Conservation (phyloP, 2,888 invertebrate species). For the Volucella inanis region DNA sequence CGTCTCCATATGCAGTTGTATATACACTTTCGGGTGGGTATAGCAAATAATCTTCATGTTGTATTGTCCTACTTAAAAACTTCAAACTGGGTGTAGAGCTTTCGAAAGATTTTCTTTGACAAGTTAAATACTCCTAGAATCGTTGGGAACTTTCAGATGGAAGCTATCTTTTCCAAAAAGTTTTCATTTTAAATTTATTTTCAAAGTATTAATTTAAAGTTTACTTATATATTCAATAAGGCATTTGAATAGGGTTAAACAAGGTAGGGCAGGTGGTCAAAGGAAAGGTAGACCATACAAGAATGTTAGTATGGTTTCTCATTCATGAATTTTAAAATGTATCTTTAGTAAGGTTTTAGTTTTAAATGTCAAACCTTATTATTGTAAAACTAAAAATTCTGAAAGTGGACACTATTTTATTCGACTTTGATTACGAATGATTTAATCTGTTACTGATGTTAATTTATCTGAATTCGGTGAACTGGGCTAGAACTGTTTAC, state of each 20-base stretch:
- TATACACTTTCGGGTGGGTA: constrained; percentile 37
- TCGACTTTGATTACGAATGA: too few relatives aligned
- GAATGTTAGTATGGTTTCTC: too few relatives aligned
- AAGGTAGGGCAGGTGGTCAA: background rate
- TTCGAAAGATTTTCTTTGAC: constrained; percentile 53
- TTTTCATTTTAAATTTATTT: constrained; percentile 38
- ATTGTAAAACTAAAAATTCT: too few relatives aligned
- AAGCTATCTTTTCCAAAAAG: constrained; percentile 7
- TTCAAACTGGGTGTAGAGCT: constrained; percentile 21
- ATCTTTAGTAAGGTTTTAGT: too few relatives aligned
- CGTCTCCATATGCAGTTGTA: constrained; percentile 14
- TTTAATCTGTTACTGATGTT: too few relatives aligned
- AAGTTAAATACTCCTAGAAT: constrained; percentile 37
- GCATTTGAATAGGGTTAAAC: constrained; percentile 20
- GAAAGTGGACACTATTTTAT: too few relatives aligned
- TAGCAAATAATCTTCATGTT: constrained; percentile 54
- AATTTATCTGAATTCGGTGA: too few relatives aligned
- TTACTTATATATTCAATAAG: constrained; percentile 37
- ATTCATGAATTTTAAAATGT: too few relatives aligned
- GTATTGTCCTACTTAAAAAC: constrained; percentile 58
- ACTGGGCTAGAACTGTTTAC: too few relatives aligned
- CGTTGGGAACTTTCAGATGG: constrained; percentile 33
- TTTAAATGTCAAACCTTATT: too few relatives aligned
- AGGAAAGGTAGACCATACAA: background rate
- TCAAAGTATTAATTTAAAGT: constrained; percentile 41